Conservation (phyloP, 2,888 invertebrate species). For the Ochropleura leucogaster region DNA sequence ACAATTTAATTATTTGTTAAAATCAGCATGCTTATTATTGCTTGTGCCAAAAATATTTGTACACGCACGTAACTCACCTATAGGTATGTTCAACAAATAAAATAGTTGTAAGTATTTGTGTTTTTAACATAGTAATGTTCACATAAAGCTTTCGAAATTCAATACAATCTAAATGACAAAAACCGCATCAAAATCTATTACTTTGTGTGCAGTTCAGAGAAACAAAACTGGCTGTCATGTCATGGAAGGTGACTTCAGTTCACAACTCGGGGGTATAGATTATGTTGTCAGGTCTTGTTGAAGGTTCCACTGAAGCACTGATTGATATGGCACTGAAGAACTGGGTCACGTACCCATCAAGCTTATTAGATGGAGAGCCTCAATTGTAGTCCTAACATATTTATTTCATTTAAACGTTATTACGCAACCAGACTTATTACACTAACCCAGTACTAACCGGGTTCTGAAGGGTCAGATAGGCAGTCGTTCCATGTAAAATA, state of each 20-base stretch:
- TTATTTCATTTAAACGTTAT: neutral
- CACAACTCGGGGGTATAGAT: neutral
- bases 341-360: neutral
- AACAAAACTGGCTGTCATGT: neutral
- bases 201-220: neutral
- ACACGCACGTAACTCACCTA: no score
- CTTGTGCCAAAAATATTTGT: no score
- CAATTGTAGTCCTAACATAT: neutral
- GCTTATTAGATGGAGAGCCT: neutral
- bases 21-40: no score
- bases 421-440: neutral
- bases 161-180: neutral
- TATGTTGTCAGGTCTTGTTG: neutral
- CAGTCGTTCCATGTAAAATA: no score
- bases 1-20: no score
- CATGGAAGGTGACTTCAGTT: neutral
- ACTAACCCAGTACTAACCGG: no score
- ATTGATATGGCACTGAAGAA: slow-evolving; percentile 1
- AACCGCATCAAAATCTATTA: neutral
- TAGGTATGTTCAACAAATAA: no score
- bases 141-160: neutral
- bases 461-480: no score
- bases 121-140: neutral
- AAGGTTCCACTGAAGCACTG: neutral
- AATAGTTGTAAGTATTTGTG: no score